Evolutionary conservation across 2,888 invertebrate species (phyloP).

Genomic region (Arenicola marina): DNA sequence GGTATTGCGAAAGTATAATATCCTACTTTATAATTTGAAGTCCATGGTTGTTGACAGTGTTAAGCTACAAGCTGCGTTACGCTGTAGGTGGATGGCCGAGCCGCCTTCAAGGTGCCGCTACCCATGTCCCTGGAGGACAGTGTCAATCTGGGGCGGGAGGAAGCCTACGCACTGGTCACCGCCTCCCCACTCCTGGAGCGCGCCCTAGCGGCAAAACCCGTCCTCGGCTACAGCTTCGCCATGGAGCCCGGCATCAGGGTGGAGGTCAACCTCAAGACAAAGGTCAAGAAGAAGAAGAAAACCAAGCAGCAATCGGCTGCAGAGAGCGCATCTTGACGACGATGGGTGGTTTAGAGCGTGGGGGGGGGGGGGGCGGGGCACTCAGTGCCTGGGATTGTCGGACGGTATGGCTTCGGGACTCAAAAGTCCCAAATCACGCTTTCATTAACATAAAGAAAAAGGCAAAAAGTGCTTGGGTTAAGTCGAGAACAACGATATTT

Average conservation of each 20-base stretch:
- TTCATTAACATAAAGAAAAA: no score
- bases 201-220: neutral
- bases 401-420: no score
- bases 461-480: no score
- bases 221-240: neutral
- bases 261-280: neutral
- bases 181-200: neutral
- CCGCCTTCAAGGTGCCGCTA: slow-evolving; percentile 14
- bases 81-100: slow-evolving; percentile 22
- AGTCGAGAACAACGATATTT: no score
- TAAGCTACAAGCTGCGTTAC: neutral
- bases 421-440: no score
- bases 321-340: no score
- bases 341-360: no score
- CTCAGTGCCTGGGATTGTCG: no score
- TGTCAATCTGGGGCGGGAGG: neutral
- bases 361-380: no score
- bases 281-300: slow-evolving; percentile 1
- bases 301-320: no score
- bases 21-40: neutral
- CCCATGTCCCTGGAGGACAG: slow-evolving; percentile 22
- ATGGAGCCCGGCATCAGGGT: slow-evolving; percentile 3
- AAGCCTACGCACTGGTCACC: slow-evolving; percentile 4
- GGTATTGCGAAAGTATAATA: no score
- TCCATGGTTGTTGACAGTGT: neutral